A percentile compares a stretch with the other conserved stretches of the same genome.
Evolutionary conservation across 2,797 vertebrate genomes (phyloP).

Genomic region (Platalea minor): DNA sequence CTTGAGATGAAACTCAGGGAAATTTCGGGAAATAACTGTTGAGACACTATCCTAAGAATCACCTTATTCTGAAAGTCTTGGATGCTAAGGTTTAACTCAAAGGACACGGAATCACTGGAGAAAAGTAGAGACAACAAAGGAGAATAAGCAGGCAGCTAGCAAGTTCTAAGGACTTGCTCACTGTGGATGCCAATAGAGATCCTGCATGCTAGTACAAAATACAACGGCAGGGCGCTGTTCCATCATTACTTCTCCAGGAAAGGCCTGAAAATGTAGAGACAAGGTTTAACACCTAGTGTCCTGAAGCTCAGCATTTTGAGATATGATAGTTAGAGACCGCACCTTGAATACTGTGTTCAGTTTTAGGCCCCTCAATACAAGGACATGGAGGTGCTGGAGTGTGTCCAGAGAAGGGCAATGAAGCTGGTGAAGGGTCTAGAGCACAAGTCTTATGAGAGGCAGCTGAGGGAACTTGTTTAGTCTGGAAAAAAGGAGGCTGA

Average conservation of each 20-base stretch:
- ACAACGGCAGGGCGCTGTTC: not conserved
- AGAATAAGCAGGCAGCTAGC: not conserved
- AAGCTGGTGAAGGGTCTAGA: too few species aligned
- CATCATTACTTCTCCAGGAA: not conserved
- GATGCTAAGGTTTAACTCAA: not conserved
- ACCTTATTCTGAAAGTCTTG: not conserved
- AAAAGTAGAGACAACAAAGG: not conserved
- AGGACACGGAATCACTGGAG: not conserved
- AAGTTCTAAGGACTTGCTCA: not conserved
- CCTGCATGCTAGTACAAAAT: not conserved
- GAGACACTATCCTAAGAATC: not conserved
- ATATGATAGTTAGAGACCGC: not conserved
- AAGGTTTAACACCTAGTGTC: not conserved
- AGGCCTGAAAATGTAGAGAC: not conserved
- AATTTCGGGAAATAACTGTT: not conserved
- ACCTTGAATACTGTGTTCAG: not conserved
- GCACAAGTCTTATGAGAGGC: too few species aligned
- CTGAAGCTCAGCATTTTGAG: not conserved
- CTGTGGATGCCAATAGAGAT: not conserved
- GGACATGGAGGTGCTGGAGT: too few species aligned
- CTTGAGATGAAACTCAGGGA: not conserved
- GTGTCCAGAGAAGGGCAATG: too few species aligned
- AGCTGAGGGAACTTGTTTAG: too few species aligned
- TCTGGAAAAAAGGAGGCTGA: too few species aligned
- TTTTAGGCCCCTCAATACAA: too few species aligned